Conservation (phyloP, 2,888 invertebrate species). For the Cancer borealis region DNA sequence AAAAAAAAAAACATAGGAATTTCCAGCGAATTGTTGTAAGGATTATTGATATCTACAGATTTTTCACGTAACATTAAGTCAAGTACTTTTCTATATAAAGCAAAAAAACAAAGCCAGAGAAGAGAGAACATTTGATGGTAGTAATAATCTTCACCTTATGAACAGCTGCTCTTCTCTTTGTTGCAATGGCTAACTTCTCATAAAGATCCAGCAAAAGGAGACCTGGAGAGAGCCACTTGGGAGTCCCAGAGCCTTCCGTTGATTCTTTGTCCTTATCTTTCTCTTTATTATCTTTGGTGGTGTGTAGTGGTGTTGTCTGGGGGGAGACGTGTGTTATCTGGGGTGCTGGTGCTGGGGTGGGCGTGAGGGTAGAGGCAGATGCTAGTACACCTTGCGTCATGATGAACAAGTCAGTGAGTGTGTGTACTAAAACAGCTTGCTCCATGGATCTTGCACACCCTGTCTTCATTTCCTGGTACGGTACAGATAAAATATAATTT, state of each 20-base stretch:
- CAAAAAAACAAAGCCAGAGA: background rate
- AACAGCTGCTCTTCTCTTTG: conserved; percentile 85
- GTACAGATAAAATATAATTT: background rate
- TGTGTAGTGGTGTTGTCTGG: background rate
- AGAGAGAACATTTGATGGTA: background rate
- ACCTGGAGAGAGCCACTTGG: conserved; percentile 88
- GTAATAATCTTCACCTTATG: conserved; percentile 80
- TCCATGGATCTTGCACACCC: conserved; percentile 84
- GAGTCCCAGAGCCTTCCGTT: conserved; percentile 80
- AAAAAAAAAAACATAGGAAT: too few species aligned
- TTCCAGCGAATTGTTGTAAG: too few species aligned
- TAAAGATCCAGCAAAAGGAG: conserved; percentile 88
- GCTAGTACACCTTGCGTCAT: conserved; percentile 70
- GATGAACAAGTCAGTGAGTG: conserved; percentile 72
- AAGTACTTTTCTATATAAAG: too few species aligned
- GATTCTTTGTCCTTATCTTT: conserved; percentile 42
- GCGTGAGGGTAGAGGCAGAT: conserved; percentile 37
- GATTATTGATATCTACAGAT: too few species aligned
- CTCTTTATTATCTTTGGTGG: conserved; percentile 52
- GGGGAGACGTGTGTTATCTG: background rate
- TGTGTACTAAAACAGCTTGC: conserved; percentile 69
- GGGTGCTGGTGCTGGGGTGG: background rate
- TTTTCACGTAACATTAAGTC: background rate
- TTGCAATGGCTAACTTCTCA: conserved; percentile 87
- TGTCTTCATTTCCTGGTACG: conserved; percentile 73